phyloP scores from a whole-genome alignment of 2,888 invertebrate species.

The Drosophila austrosaltans region DNA sequence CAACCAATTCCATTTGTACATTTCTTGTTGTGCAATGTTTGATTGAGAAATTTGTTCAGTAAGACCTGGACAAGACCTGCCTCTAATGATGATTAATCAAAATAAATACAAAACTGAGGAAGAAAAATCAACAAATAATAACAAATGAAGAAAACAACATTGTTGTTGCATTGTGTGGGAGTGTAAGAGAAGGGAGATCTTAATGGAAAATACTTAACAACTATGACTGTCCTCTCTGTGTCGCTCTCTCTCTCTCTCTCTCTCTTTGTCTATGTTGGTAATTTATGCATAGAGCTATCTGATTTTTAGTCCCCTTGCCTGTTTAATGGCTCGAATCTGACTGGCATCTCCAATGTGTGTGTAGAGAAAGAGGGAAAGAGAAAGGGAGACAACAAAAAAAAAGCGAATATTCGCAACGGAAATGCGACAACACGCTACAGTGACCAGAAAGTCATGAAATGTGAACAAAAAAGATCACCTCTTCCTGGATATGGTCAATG shows the following conservation, averaged over 20 bases:
- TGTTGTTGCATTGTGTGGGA: conserved; percentile 12
- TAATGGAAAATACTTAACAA: conserved; percentile 50
- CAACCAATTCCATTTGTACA: conserved; percentile 6
- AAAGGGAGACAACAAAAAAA: neutral
- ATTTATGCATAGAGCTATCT: conserved; percentile 62
- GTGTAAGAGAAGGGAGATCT: conserved; percentile 27
- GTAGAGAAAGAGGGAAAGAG: conserved; percentile 17
- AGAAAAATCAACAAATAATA: conserved; percentile 37
- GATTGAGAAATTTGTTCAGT: conserved; percentile 54
- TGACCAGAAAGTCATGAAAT: conserved; percentile 43
- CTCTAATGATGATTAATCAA: conserved; percentile 66
- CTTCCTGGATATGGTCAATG: conserved; percentile 56
- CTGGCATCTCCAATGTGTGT: conserved; percentile 53
- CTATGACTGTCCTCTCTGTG: conserved; percentile 8
- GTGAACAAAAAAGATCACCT: conserved; percentile 20
- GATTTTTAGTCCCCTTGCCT: conserved; percentile 29
- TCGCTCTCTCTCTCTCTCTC: conserved; percentile 15
- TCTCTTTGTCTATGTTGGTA: conserved; percentile 18
- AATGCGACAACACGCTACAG: conserved; percentile 70
- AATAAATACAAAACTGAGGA: conserved; percentile 34
- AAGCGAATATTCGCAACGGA: conserved; percentile 65
- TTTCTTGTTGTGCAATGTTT: conserved; percentile 53
- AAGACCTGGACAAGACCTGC: conserved; percentile 22
- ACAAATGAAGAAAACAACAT: conserved; percentile 46
- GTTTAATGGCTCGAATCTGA: conserved; percentile 57